Evolutionary conservation across 1,140 invertebrate species (phyloP).

Genomic region (Oryctes rhinoceros): DNA sequence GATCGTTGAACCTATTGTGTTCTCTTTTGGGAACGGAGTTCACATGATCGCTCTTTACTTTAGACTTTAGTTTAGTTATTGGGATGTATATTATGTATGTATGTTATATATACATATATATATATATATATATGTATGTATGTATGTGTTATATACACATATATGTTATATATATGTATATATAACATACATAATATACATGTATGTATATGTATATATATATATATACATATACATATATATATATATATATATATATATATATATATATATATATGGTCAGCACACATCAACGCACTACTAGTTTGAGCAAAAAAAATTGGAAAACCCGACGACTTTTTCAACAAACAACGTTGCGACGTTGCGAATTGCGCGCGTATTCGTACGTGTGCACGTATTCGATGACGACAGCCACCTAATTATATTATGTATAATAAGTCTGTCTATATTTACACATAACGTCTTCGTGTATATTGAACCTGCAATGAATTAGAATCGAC

Average conservation of each 20-base stretch:
- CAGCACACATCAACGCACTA: too few species aligned
- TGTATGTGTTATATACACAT: too few species aligned
- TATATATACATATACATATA: too few species aligned
- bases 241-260: too few species aligned
- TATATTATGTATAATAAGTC: neutral
- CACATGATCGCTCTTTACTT: neutral
- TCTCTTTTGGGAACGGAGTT: neutral
- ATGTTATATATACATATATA: too few species aligned
- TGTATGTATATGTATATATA: too few species aligned
- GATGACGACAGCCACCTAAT: neutral
- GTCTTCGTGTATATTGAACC: neutral
- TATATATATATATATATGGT: too few species aligned
- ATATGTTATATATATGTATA: too few species aligned
- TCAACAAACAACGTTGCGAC: too few species aligned
- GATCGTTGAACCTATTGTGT: constrained; percentile 6
- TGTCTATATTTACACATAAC: constrained; percentile 13
- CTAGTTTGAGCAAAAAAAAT: neutral
- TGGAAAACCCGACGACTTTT: neutral
- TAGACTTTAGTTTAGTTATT: neutral
- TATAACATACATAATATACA: too few species aligned
- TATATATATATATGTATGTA: too few species aligned
- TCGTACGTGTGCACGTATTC: neutral
- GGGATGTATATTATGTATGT: too few species aligned
- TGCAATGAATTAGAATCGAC: neutral
- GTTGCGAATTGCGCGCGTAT: neutral